These are phyloP conservation scores for Magallana ariakensis DNA, from an alignment of 1,140 invertebrate species.

Conservation along the genomic window DNA sequence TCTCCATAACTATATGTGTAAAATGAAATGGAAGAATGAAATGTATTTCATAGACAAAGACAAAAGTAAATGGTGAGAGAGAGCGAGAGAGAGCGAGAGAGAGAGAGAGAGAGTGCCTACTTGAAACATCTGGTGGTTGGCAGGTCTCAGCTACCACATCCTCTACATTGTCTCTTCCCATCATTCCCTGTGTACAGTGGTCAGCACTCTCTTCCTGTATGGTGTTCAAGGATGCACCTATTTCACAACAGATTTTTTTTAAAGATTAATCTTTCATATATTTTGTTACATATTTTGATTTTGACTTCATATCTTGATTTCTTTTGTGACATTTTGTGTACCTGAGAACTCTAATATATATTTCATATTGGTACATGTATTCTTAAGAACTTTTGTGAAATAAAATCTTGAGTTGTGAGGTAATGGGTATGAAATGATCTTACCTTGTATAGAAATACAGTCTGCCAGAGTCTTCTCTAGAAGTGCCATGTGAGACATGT, in stretches of 20 bases:
- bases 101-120: conserved; percentile 14
- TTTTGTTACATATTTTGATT: too few relatives aligned
- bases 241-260: not conserved
- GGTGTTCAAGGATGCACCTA: not conserved
- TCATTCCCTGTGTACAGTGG: conserved; percentile 7
- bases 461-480: conserved; percentile 59
- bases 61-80: too few relatives aligned
- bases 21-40: too few relatives aligned
- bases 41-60: too few relatives aligned
- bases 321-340: too few relatives aligned
- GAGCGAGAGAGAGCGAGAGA: not conserved
- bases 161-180: conserved; percentile 30
- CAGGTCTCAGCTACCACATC: not conserved
- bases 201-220: conserved; percentile 11
- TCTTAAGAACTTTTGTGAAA: too few relatives aligned
- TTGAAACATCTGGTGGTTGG: conserved; percentile 21
- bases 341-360: too few relatives aligned
- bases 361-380: too few relatives aligned
- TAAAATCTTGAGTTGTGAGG: too few relatives aligned
- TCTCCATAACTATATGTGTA: too few relatives aligned
- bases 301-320: too few relatives aligned
- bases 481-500: conserved; percentile 68
- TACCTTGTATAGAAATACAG: conserved; percentile 8
- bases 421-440: not conserved
- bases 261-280: too few relatives aligned